Evolutionary conservation across 2,113 vertebrate species (phyloP).

Genomic region (Coregonus clupeaformis): DNA sequence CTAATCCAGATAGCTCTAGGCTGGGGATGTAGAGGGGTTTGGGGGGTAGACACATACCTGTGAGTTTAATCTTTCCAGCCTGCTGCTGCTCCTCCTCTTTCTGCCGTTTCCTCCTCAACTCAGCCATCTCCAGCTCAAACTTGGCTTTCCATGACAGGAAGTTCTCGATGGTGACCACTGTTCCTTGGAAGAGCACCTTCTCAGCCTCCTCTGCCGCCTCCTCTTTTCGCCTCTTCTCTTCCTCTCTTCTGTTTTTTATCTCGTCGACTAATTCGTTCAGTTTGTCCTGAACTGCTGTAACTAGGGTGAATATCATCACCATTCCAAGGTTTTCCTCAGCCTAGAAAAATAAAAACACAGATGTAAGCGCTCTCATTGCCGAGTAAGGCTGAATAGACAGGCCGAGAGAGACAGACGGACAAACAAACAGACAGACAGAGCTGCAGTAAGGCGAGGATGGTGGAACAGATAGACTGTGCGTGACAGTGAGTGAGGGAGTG

Average conservation of each 20-base stretch:
- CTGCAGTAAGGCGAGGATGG: no score
- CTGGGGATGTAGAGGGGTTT: no score
- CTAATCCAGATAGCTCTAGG: no score
- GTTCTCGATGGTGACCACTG: conserved; percentile 95
- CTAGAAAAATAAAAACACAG: conserved; percentile 60
- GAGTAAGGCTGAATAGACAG: neutral
- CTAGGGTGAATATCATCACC: conserved; percentile 98
- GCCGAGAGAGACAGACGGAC: neutral
- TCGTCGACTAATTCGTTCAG: conserved; percentile 95
- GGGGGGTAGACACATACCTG: conserved; percentile 72
- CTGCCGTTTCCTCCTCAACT: conserved; percentile 86
- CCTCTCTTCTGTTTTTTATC: conserved; percentile 89
- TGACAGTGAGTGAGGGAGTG: no score
- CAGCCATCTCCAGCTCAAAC: conserved; percentile 88
- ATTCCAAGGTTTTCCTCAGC: conserved; percentile 94
- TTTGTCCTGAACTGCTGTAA: conserved; percentile 95
- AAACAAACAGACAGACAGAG: conserved; percentile 76
- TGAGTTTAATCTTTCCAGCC: conserved; percentile 87
- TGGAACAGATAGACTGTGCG: no score
- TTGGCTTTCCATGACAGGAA: conserved; percentile 92
- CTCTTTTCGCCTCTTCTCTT: conserved; percentile 86
- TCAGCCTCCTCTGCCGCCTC: conserved; percentile 94
- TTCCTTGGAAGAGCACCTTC: conserved; percentile 96
- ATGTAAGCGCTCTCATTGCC: neutral
- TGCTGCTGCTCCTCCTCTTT: conserved; percentile 95